Evolutionary conservation across 2,113 vertebrate species (phyloP).

Genomic region (Clarias macrocephalus): DNA sequence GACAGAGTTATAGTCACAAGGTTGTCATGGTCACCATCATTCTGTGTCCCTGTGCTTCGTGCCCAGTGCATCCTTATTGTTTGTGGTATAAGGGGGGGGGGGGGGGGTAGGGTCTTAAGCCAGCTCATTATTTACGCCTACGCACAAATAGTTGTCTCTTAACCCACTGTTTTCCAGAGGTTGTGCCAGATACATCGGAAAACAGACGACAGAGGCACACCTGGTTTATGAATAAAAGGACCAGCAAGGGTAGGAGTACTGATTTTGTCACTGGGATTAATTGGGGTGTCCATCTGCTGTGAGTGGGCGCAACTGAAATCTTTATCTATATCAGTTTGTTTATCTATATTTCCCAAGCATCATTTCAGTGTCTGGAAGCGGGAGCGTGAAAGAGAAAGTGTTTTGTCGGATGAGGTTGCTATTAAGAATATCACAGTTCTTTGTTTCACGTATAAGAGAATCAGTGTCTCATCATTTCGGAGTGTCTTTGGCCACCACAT

Average conservation of each 20-base stretch:
- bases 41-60: slow-evolving; percentile 10
- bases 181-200: neutral
- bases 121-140: slow-evolving; percentile 24
- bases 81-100: neutral
- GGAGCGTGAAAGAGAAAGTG: neutral
- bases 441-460: neutral
- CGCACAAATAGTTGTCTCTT: neutral
- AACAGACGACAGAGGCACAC: neutral
- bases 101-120: neutral
- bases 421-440: neutral
- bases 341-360: slow-evolving; percentile 16
- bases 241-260: neutral
- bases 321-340: slow-evolving; percentile 7
- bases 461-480: neutral
- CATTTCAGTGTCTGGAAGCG: neutral
- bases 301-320: slow-evolving; percentile 20
- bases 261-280: slow-evolving; percentile 27
- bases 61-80: slow-evolving; percentile 15
- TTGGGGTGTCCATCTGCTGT: neutral
- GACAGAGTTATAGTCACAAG: slow-evolving; percentile 22
- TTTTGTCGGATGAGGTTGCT: neutral
- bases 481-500: neutral
- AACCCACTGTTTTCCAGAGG: neutral
- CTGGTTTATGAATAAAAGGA: neutral
- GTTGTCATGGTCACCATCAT: slow-evolving; percentile 48